Conservation (phyloP, 2,797 vertebrate species). For the Pipistrellus pipistrellus region DNA sequence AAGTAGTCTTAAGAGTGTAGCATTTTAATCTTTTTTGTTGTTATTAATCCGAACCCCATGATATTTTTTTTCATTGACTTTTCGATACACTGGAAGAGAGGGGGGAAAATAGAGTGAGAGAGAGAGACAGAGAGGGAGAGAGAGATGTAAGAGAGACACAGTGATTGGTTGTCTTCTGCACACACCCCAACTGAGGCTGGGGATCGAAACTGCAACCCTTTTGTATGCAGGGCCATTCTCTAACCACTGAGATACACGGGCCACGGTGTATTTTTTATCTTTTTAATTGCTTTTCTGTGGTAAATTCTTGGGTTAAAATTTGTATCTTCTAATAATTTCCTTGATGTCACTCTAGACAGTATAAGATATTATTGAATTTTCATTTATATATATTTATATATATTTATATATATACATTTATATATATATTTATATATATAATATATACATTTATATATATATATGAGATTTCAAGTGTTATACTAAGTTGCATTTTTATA, state of each 20-base stretch:
- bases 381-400: neutral
- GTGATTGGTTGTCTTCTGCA: too few species aligned
- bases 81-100: too few species aligned
- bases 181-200: too few species aligned
- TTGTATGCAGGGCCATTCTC: too few species aligned
- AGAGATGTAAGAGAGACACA: too few species aligned
- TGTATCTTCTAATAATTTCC: conserved; percentile 40
- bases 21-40: neutral
- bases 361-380: conserved; percentile 29
- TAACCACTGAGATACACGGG: too few species aligned
- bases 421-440: neutral
- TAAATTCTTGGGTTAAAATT: conserved; percentile 31
- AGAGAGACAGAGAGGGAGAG: too few species aligned
- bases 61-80: too few species aligned
- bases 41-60: too few species aligned
- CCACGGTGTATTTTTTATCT: neutral
- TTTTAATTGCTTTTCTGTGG: conserved; percentile 23
- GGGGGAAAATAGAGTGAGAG: too few species aligned
- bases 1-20: neutral
- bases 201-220: too few species aligned
- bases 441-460: neutral
- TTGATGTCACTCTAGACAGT: conserved; percentile 22
- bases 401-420: neutral
- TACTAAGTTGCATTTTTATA: conserved; percentile 50
- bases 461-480: conserved; percentile 10